These are phyloP conservation scores for Eumaeus atala DNA, from an alignment of 1,140 invertebrate genomes.

Conservation along the genomic window DNA sequence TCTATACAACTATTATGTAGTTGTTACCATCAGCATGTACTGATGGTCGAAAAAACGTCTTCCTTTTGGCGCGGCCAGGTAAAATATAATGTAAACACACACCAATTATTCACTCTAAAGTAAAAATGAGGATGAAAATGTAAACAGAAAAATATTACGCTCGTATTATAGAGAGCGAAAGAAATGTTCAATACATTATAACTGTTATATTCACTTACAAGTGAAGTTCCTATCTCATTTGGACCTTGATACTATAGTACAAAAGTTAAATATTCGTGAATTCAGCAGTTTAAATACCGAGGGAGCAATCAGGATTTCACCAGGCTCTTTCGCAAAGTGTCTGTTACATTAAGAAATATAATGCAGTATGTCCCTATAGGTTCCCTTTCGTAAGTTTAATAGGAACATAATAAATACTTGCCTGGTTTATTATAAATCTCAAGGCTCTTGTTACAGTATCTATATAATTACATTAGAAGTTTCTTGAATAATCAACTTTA, in stretches of 20 bases:
- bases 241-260: not conserved
- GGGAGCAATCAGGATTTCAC: not conserved
- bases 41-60: too few species aligned
- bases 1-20: too few species aligned
- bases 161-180: not conserved
- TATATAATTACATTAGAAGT: too few species aligned
- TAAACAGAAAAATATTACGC: not conserved
- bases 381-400: too few species aligned
- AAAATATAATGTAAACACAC: too few species aligned
- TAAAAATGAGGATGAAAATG: not conserved
- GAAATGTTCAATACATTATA: not conserved
- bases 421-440: too few species aligned
- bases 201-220: not conserved
- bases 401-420: too few species aligned
- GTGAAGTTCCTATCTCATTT: not conserved
- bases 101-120: constrained; percentile 1
- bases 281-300: not conserved
- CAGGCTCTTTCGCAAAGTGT: not conserved
- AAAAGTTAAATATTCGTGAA: not conserved
- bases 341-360: constrained; percentile 4
- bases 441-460: too few species aligned
- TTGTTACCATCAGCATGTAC: too few species aligned
- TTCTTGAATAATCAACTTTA: too few species aligned
- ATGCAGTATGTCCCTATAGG: too few species aligned
- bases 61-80: too few species aligned